phyloP scores from a whole-genome alignment of 2,113 vertebrate genomes.

The Podarcis cretensis region DNA sequence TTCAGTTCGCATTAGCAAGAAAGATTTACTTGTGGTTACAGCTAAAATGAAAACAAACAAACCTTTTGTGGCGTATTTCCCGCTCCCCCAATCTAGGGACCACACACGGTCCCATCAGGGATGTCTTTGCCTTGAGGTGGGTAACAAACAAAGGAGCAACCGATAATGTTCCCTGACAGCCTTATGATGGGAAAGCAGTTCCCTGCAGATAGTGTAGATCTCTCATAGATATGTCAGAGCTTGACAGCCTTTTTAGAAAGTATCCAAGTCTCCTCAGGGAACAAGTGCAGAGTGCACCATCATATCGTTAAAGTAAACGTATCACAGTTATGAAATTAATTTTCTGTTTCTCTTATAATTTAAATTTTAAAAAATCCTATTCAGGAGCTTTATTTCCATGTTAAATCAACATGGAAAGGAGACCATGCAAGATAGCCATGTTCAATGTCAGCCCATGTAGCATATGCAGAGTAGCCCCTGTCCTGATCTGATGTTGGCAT shows the following conservation, averaged over 20 bases:
- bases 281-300: constrained; percentile 52
- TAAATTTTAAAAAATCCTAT: background rate
- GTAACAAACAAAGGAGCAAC: constrained; percentile 1
- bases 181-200: constrained; percentile 49
- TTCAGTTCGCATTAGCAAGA: background rate
- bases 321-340: constrained; percentile 18
- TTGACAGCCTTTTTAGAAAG: constrained; percentile 55
- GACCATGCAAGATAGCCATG: too few relatives aligned
- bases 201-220: constrained; percentile 25
- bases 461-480: too few relatives aligned
- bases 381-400: too few relatives aligned
- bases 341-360: background rate
- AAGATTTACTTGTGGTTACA: constrained; percentile 18
- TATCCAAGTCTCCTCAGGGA: constrained; percentile 56
- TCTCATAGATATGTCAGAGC: constrained; percentile 59
- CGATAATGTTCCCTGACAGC: constrained; percentile 17
- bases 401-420: too few relatives aligned
- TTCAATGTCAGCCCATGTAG: too few relatives aligned
- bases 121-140: background rate
- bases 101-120: constrained; percentile 1
- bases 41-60: constrained; percentile 27
- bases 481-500: too few relatives aligned
- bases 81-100: background rate
- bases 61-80: background rate
- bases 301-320: constrained; percentile 45